Conservation (phyloP, 2,797 vertebrate species). For the Peromyscus nudipes region DNA sequence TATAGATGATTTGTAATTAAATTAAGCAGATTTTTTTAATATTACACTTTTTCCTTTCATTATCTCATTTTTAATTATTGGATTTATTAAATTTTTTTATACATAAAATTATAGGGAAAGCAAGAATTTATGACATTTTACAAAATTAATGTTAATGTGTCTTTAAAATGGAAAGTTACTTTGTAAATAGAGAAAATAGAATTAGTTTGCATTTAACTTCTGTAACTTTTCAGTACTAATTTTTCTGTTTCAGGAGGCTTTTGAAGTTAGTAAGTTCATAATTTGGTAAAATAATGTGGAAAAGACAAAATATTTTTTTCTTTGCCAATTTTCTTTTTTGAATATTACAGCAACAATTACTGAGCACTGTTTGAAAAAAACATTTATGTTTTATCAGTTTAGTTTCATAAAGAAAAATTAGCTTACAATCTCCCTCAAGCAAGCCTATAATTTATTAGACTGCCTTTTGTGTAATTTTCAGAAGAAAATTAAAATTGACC, state of each 20-base stretch:
- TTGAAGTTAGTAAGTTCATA: background rate
- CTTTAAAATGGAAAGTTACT: background rate
- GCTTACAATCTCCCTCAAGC: background rate
- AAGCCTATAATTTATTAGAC: background rate
- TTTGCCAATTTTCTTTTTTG: background rate
- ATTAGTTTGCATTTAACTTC: background rate
- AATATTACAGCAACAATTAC: background rate
- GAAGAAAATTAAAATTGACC: background rate
- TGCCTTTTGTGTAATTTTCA: background rate
- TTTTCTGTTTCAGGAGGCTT: background rate
- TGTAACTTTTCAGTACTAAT: background rate
- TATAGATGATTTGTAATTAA: background rate
- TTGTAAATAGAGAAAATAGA: conserved; percentile 1
- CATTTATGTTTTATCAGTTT: background rate
- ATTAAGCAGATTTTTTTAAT: background rate
- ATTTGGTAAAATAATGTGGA: background rate
- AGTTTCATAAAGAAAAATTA: background rate
- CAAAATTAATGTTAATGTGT: background rate
- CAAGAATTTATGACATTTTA: background rate
- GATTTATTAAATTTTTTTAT: background rate
- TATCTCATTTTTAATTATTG: background rate
- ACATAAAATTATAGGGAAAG: background rate
- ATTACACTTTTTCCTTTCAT: background rate
- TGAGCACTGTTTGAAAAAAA: background rate
- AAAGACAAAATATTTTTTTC: conserved; percentile 26